Evolutionary conservation across 2,113 vertebrate species (phyloP).

Genomic region (Urocitellus parryii): DNA sequence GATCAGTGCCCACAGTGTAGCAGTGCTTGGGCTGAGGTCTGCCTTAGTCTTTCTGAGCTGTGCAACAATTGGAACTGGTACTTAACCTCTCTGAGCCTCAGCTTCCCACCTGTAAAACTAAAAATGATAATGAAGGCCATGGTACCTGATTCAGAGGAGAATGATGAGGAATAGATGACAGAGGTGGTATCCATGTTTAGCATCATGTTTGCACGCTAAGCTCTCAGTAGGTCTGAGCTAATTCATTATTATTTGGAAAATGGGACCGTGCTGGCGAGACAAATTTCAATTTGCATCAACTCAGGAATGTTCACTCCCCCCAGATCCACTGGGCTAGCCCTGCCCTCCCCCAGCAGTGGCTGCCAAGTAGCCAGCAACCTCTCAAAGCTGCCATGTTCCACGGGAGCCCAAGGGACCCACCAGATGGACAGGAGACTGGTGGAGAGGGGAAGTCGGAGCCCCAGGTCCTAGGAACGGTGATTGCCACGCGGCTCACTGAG

Average conservation of each 20-base stretch:
- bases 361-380: too few species aligned
- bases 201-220: background rate
- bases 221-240: background rate
- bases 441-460: background rate
- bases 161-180: background rate
- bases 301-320: background rate
- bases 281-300: background rate
- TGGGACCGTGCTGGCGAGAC: background rate
- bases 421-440: too few species aligned
- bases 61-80: background rate
- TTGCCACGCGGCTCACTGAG: fast-evolving
- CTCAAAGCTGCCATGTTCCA: background rate
- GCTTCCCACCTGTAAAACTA: background rate
- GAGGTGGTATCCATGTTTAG: background rate
- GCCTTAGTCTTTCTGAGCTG: background rate
- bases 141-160: background rate
- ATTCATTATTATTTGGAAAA: background rate
- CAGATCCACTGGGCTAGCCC: background rate
- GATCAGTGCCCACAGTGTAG: background rate
- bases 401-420: fast-evolving
- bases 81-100: background rate
- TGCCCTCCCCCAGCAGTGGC: background rate
- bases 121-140: background rate
- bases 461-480: background rate
- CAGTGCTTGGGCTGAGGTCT: background rate